Conservation (phyloP, 2,113 vertebrate species). For the Galbula dea region DNA sequence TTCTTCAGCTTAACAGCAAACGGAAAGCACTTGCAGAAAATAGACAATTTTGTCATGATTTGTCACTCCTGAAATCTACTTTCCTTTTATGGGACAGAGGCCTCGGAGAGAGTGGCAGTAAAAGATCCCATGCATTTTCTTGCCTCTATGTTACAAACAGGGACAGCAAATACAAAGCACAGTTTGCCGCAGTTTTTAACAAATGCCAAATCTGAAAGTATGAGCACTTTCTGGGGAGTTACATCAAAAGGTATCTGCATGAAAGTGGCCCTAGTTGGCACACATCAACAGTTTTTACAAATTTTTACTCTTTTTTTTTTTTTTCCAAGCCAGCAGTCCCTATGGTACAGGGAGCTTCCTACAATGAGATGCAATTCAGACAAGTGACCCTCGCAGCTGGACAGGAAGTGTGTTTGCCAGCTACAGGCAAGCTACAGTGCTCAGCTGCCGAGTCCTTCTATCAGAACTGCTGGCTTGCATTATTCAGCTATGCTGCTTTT, state of each 20-base stretch:
- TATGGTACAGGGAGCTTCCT: neutral
- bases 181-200: no score
- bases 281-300: no score
- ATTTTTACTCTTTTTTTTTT: neutral
- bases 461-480: neutral
- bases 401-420: neutral
- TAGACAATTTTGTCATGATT: neutral
- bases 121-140: neutral
- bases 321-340: no score
- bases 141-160: neutral
- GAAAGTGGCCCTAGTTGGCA: neutral
- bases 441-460: neutral
- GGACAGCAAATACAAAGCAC: neutral
- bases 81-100: neutral
- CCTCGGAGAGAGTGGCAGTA: neutral
- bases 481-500: neutral
- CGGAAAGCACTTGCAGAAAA: neutral
- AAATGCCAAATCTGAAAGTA: neutral
- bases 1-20: neutral
- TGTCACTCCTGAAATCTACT: neutral
- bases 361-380: neutral
- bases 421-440: neutral
- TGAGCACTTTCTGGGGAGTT: neutral
- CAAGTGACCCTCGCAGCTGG: neutral
- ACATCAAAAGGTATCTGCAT: neutral